Conservation (phyloP, 2,113 vertebrate species). For the Oryzias javanicus region DNA sequence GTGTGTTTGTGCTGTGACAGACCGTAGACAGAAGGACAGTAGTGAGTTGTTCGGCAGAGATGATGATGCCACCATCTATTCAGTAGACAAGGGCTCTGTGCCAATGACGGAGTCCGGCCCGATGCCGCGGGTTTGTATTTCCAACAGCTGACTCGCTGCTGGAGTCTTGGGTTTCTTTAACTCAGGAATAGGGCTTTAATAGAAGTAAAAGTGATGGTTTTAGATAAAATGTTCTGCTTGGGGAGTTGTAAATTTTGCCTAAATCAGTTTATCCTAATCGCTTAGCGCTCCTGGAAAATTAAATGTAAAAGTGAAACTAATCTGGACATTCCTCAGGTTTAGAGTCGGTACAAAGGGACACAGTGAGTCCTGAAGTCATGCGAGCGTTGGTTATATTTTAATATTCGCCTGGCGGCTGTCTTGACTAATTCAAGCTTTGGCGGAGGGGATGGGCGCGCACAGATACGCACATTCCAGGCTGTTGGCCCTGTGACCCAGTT, state of each 20-base stretch:
- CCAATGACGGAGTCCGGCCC: conserved; percentile 23
- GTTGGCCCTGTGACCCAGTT: conserved; percentile 62
- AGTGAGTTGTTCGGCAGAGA: conserved; percentile 51
- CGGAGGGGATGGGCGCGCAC: conserved; percentile 16
- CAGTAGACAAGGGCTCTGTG: conserved; percentile 35
- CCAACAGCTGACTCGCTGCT: neutral
- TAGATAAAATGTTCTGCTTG: neutral
- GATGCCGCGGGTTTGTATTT: conserved; percentile 32
- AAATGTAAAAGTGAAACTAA: neutral
- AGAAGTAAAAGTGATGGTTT: neutral
- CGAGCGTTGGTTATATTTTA: conserved; percentile 11
- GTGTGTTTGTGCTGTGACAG: conserved; percentile 44
- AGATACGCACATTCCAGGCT: conserved; percentile 29
- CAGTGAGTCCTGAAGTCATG: conserved; percentile 5
- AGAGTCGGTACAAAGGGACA: neutral
- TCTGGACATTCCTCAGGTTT: neutral
- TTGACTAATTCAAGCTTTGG: conserved; percentile 15
- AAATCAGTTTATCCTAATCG: neutral
- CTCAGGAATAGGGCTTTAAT: neutral
- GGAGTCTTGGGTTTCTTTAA: neutral
- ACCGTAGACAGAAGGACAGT: conserved; percentile 47
- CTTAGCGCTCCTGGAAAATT: neutral
- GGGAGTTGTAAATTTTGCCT: neutral
- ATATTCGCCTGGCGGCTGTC: conserved; percentile 14
- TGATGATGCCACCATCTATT: conserved; percentile 59